A percentile compares a stretch with the other conserved stretches of the same genome.
Evolutionary conservation across 2,888 invertebrate genomes (phyloP).

Genomic region (Netelia melanura): DNA sequence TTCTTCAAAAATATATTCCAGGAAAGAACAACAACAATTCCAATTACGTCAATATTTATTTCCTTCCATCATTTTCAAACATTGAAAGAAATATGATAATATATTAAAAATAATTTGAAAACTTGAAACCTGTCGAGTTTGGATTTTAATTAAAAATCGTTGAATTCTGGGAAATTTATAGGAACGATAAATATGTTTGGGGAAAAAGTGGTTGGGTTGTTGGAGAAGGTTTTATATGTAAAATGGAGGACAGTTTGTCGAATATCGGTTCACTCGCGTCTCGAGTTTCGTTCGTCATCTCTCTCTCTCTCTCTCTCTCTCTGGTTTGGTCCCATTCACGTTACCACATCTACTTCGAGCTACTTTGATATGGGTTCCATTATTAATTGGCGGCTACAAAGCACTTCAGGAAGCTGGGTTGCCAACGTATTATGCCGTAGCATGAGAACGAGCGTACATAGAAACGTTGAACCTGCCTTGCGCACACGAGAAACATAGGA

Average conservation of each 20-base stretch:
- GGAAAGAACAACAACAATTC: no score
- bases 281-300: not conserved
- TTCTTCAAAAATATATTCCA: no score
- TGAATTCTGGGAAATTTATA: no score
- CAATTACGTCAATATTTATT: no score
- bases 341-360: not conserved
- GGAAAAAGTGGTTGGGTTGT: no score
- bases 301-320: not conserved
- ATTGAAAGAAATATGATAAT: no score
- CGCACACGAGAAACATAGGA: conserved; percentile 24
- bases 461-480: conserved; percentile 48
- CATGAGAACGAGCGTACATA: not conserved
- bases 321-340: not conserved
- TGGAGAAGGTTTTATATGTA: not conserved
- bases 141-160: no score
- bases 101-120: no score
- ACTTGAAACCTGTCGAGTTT: no score
- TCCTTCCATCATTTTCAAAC: no score
- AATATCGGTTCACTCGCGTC: not conserved
- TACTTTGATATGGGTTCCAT: conserved; percentile 27
- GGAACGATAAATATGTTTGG: no score
- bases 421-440: conserved; percentile 2
- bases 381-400: conserved; percentile 30
- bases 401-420: conserved; percentile 4
- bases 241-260: not conserved